Conservation (phyloP, 1,140 invertebrate species). For the Amyelois transitella region DNA sequence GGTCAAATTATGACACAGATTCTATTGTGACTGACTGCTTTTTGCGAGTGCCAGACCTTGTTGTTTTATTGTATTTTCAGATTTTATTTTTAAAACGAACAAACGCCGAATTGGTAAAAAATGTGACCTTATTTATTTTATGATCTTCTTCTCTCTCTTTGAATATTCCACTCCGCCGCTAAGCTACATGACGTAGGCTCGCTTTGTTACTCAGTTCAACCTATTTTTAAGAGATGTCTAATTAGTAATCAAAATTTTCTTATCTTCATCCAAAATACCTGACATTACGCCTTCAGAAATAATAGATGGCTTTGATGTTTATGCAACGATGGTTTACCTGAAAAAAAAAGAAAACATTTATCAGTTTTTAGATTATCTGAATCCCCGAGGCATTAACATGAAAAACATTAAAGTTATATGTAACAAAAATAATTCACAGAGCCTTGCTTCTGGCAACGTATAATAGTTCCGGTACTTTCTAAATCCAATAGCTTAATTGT, state of each 20-base stretch:
- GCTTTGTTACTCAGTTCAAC: too few relatives aligned
- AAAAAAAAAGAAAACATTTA: background rate
- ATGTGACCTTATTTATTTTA: too few relatives aligned
- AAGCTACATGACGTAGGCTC: too few relatives aligned
- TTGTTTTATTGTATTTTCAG: background rate
- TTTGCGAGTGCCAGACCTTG: background rate
- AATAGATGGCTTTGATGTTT: background rate
- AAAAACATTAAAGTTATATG: background rate
- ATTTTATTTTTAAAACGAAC: background rate
- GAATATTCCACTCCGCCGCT: too few relatives aligned
- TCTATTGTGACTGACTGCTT: too few relatives aligned
- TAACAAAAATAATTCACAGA: background rate
- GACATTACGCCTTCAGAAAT: background rate
- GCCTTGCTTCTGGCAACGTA: conserved; percentile 12
- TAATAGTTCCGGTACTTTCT: conserved; percentile 15
- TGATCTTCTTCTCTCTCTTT: too few relatives aligned
- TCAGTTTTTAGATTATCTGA: background rate
- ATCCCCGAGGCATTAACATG: background rate
- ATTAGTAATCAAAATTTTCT: too few relatives aligned
- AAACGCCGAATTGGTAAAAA: background rate
- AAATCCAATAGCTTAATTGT: conserved; percentile 8
- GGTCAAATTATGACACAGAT: conserved; percentile 17
- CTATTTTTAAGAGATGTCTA: too few relatives aligned
- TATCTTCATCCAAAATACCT: background rate
- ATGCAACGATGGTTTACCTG: background rate